Evolutionary conservation across 64 coral and sea anemone genomes (phyloP).

Genomic region (Pachyseris speciosa): DNA sequence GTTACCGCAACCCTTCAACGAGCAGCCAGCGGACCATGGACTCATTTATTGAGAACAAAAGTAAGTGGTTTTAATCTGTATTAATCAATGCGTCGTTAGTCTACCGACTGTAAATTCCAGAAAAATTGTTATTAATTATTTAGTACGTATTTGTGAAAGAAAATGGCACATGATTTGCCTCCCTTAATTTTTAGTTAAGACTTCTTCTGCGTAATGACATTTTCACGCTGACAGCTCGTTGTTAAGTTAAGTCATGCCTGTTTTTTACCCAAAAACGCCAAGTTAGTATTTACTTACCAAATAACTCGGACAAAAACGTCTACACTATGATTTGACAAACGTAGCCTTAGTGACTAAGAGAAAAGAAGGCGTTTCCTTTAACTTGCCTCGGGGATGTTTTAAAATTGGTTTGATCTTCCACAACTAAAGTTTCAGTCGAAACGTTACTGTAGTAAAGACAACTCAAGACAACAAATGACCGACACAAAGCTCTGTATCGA

Average conservation of each 20-base stretch:
- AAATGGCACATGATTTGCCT: background rate
- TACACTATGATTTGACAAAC: background rate
- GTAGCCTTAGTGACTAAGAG: background rate
- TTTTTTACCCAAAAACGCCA: background rate
- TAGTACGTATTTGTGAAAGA: background rate
- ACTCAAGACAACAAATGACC: background rate
- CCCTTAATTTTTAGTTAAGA: background rate
- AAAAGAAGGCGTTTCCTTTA: background rate
- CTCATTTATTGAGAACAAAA: background rate
- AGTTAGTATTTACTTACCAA: background rate
- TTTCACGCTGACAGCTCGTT: background rate
- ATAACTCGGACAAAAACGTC: background rate
- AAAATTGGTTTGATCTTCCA: background rate
- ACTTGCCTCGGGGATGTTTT: background rate
- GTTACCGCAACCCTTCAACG: background rate
- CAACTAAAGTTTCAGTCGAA: background rate
- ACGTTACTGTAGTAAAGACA: background rate
- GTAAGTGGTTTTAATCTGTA: background rate
- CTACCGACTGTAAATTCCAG: background rate
- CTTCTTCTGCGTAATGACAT: background rate
- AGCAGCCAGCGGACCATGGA: background rate
- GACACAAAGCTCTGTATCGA: background rate
- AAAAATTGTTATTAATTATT: background rate
- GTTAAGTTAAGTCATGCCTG: background rate
- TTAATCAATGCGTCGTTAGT: background rate